Conservation (phyloP, 2,113 vertebrate genomes). For the Tragelaphus scriptus region DNA sequence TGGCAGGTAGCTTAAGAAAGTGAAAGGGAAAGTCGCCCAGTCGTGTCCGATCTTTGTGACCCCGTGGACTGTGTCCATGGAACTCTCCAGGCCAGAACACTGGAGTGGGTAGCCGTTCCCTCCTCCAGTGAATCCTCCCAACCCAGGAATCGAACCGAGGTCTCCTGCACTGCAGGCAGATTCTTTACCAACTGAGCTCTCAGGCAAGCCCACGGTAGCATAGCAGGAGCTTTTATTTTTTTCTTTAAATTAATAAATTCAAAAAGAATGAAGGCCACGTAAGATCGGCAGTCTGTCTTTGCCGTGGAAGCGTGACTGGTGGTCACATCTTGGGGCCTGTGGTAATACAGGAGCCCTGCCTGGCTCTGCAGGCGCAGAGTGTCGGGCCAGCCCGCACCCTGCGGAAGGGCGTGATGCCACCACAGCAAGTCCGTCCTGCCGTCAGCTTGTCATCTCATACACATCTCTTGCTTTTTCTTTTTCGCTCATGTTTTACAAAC, state of each 20-base stretch:
- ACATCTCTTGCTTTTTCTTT: background rate
- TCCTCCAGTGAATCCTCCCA: background rate
- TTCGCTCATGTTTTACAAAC: background rate
- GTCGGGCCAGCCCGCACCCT: background rate
- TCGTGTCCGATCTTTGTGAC: accelerated
- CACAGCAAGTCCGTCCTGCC: background rate
- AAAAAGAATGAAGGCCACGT: background rate
- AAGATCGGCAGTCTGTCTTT: background rate
- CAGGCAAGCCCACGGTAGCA: background rate
- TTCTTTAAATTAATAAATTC: background rate
- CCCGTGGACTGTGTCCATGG: background rate
- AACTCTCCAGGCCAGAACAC: background rate
- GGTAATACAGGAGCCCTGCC: no score
- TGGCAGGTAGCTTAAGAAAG: background rate
- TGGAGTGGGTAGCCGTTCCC: background rate
- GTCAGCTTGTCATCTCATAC: background rate
- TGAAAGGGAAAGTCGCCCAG: accelerated
- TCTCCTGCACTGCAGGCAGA: background rate
- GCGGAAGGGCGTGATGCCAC: accelerated
- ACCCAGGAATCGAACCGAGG: accelerated
- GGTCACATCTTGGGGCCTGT: background rate
- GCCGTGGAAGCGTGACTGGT: background rate
- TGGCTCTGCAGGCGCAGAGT: background rate
- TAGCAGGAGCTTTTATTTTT: accelerated
- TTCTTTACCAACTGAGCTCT: background rate